phyloP scores from a whole-genome alignment of 2,113 vertebrate species.

The Etheostoma cragini region DNA sequence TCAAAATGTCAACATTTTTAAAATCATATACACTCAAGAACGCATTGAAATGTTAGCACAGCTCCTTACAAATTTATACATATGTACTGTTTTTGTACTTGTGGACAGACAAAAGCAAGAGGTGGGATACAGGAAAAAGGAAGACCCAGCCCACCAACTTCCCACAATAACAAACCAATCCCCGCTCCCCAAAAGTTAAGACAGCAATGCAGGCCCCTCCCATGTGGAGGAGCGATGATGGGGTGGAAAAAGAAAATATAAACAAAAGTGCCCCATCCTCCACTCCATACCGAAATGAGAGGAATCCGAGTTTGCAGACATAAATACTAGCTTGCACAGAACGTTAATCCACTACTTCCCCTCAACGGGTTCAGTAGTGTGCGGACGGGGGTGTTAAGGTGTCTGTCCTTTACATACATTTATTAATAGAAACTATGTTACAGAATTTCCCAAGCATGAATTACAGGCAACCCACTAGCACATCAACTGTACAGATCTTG shows the following conservation, averaged over 20 bases:
- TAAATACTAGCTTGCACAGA: conserved; percentile 66
- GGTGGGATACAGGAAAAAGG: conserved; percentile 74
- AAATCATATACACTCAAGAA: conserved; percentile 95
- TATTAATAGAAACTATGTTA: conserved; percentile 85
- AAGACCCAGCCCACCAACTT: conserved; percentile 58
- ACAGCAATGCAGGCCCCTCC: conserved; percentile 64
- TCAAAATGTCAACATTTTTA: conserved; percentile 96
- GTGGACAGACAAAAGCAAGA: conserved; percentile 79
- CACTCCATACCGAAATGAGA: conserved; percentile 54
- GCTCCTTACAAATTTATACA: conserved; percentile 96
- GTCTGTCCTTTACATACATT: conserved; percentile 79
- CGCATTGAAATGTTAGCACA: conserved; percentile 92
- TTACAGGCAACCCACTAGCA: conserved; percentile 83
- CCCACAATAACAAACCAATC: conserved; percentile 64
- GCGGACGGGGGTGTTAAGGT: conserved; percentile 48
- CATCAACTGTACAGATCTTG: conserved; percentile 81
- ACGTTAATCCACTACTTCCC: conserved; percentile 55
- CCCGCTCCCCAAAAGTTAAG: conserved; percentile 69
- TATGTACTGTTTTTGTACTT: conserved; percentile 88
- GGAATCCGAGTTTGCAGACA: conserved; percentile 55
- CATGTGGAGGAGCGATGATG: conserved; percentile 20
- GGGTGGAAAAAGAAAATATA: conserved; percentile 42
- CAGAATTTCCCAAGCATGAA: conserved; percentile 80
- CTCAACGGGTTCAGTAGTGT: conserved; percentile 72
- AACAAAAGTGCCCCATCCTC: conserved; percentile 61